Evolutionary conservation across 2,888 invertebrate species (phyloP).

Genomic region (Brachypalpus laphriformis): DNA sequence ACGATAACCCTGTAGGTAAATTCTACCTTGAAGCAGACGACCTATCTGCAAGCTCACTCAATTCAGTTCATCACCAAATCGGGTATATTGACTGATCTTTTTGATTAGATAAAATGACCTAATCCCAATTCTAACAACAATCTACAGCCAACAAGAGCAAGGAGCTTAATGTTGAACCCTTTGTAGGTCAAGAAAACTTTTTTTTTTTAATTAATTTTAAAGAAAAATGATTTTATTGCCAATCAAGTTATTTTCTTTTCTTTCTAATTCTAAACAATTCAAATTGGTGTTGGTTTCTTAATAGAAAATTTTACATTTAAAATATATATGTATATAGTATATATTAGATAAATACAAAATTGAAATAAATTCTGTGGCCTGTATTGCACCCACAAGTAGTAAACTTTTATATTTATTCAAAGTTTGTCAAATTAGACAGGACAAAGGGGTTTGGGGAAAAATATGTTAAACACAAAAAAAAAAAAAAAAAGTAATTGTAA

Average conservation of each 20-base stretch:
- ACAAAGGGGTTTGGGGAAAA: background rate
- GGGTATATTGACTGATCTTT: no score
- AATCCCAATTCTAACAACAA: no score
- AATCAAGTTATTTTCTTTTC: constrained; percentile 5
- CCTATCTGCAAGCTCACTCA: no score
- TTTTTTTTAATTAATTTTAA: constrained; percentile 12
- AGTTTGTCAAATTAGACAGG: constrained; percentile 1
- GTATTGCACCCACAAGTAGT: constrained; percentile 64
- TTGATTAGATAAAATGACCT: no score
- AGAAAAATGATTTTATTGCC: constrained; percentile 57
- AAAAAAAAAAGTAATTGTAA: background rate
- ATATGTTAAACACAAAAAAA: constrained; percentile 18
- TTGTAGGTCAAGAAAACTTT: background rate
- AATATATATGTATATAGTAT: constrained; percentile 34
- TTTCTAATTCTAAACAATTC: constrained; percentile 38
- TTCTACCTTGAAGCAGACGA: no score
- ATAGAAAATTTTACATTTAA: constrained; percentile 44
- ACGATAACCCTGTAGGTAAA: no score
- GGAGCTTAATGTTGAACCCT: no score
- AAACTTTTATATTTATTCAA: constrained; percentile 8
- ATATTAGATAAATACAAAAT: constrained; percentile 39
- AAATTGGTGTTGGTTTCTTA: constrained; percentile 34
- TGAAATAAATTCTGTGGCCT: constrained; percentile 52
- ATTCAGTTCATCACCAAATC: no score
- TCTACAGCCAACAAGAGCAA: no score